Percentiles rank a stretch among this genome's conserved stretches.
Evolutionary conservation across 2,888 invertebrate species (phyloP).

Genomic region (Chymomyza caudatula): DNA sequence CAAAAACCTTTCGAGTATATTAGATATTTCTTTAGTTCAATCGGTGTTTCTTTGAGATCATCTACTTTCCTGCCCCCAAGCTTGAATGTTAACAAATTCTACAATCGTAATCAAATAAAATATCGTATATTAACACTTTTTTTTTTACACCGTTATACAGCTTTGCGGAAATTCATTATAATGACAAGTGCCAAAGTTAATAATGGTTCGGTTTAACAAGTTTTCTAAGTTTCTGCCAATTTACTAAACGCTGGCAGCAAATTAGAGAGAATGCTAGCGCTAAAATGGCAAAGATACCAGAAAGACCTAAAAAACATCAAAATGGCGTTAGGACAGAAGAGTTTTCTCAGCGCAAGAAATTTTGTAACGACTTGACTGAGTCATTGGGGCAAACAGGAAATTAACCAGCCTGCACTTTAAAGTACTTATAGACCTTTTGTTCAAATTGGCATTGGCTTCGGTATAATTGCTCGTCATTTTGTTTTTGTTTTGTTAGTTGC

Average conservation of each 20-base stretch:
- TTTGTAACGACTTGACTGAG: background rate
- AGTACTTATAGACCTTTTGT: slow-evolving; percentile 44
- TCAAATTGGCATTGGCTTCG: slow-evolving; percentile 44
- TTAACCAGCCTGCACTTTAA: slow-evolving; percentile 51
- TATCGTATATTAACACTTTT: slow-evolving; percentile 12
- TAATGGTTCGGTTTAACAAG: background rate
- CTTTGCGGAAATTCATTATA: background rate
- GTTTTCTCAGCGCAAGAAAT: background rate
- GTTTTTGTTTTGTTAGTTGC: slow-evolving; percentile 17
- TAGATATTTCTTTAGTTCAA: background rate
- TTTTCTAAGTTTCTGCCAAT: slow-evolving; percentile 13
- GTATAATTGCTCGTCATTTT: slow-evolving; percentile 25
- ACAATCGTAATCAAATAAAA: slow-evolving; percentile 11
- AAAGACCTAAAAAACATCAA: background rate
- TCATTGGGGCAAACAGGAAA: slow-evolving; percentile 57
- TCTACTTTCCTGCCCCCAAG: slow-evolving; percentile 40
- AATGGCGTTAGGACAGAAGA: background rate
- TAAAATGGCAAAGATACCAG: slow-evolving; percentile 2
- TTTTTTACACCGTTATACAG: background rate
- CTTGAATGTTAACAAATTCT: slow-evolving; percentile 35
- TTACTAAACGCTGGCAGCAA: slow-evolving; percentile 44
- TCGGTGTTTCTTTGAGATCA: background rate
- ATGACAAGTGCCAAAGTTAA: background rate
- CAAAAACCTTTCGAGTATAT: background rate
- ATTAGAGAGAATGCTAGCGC: slow-evolving; percentile 28